Evolutionary conservation across 2,797 vertebrate species (phyloP).

Genomic region (Podarcis siculus): DNA sequence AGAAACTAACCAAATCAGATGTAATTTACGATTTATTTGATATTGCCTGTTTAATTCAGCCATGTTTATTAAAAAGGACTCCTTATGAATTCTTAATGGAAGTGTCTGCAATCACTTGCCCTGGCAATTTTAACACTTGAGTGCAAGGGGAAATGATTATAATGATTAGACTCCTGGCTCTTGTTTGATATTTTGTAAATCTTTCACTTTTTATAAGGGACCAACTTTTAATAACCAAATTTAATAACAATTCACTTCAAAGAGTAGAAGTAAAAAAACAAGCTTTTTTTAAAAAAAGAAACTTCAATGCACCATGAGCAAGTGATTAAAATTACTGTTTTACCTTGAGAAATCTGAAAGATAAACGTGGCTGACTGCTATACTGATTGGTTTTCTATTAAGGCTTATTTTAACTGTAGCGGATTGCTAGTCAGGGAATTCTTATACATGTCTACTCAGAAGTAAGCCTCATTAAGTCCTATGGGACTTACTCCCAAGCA

Average conservation of each 20-base stretch:
- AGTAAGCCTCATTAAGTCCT: not conserved
- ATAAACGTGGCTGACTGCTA: conserved; percentile 8
- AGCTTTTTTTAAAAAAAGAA: conserved; percentile 21
- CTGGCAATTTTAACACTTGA: conserved; percentile 45
- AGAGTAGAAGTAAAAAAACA: not conserved
- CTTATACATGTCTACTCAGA: not conserved
- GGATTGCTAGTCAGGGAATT: not conserved
- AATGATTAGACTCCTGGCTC: conserved; percentile 43
- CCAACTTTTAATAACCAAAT: conserved; percentile 32
- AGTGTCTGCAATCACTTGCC: conserved; percentile 44
- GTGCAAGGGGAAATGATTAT: conserved; percentile 14
- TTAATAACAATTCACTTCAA: conserved; percentile 26
- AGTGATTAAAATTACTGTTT: conserved; percentile 34
- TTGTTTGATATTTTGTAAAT: conserved; percentile 45
- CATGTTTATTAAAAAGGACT: conserved; percentile 20
- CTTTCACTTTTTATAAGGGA: conserved; percentile 51
- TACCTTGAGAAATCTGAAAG: conserved; percentile 27
- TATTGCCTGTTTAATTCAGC: conserved; percentile 4
- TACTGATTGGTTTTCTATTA: not conserved
- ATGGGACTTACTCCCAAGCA: not conserved
- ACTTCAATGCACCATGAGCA: conserved; percentile 3
- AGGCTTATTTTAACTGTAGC: not conserved
- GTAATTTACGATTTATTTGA: not conserved
- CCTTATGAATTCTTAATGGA: conserved; percentile 28
- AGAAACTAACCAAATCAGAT: conserved; percentile 1